Base-by-base conservation (phyloP, 2,888 invertebrate species). In the Phytoseiulus persimilis region DNA sequence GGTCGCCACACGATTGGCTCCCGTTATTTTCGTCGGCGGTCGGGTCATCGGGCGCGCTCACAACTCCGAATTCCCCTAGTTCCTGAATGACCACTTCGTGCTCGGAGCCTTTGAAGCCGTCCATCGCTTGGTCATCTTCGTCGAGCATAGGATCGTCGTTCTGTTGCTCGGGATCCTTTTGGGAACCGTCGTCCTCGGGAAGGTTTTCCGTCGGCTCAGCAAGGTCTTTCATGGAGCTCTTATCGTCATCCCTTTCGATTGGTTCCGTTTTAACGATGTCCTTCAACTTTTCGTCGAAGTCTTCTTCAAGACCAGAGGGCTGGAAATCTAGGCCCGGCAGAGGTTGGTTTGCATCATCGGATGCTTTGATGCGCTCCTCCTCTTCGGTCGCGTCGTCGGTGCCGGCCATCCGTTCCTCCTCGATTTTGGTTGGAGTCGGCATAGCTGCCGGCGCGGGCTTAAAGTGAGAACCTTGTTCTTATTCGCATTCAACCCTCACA, bases 171-270 rank as follows among this genome's bases (percentile, higher is more conserved):
- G 31, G 3, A 28, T 32, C 87, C 23, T 65, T 28, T 23, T 5
- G 6, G 31, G 32, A 45, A 39, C 31, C n/a, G 83, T 89, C 45
- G 18, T 83, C 89, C 32, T 83, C 84, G 31, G 83, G 65, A 5
- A 31, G 23, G 39, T 90, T 83, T 84, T 90, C 89, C 23, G 83
- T 83, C n/a, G 39, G 28, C 91, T 91, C 33, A 91, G 91, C 31
- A 89, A 89, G n/a, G 90, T 91, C 90, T 91, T 91, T 89, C 91
- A 90, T 89, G 91, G 91, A 32, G 91, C 46, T 92, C 90, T 90
- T 92, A 92, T 91, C 91, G 92, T 46, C 90, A 90, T 90, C 92
- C 91, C 0, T 91, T 91, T 33, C 92, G 92, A 32, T 91, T 90
- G 6, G 9, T 39, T 39, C 39, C 39, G 39, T 39, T 9, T 39